Base-by-base conservation (phyloP, 1,140 invertebrate species). In the Belonocnema kinseyi region DNA sequence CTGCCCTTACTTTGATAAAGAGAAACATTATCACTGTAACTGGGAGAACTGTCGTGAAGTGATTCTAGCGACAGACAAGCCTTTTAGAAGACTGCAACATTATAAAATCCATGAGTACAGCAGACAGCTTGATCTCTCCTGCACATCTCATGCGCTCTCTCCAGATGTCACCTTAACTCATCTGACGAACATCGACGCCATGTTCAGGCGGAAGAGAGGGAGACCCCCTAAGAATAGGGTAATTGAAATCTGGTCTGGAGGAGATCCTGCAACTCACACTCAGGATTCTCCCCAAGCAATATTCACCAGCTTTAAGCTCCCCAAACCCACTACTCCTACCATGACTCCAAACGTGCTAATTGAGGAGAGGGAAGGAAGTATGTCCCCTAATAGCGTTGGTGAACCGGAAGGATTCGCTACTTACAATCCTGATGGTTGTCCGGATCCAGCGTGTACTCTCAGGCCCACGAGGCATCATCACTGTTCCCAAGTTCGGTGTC, bases 261-360 rank as follows among this genome's bases (percentile, higher is more conserved):
- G 93, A 87, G 82, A 92, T 75, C 86, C 93, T 76, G 82, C 92
- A 76, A 87, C 88, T 87, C 87, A 93, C 82, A 93, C 93, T 72
- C 92, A 93, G 78, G 94, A 94, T 74, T 95, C 95, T 50, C 96
- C 96, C 10, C 96, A 98, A 90, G 97, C 97, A 10, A 97, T 98
- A 81, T 98, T 98, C 88, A 97, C 97, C 33, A 97, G 96, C 82
- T 98, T 98, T 87, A 98, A 98, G 88, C 92, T 98, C 75, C 97
- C 97, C 19, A 97, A 97, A 91, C 93, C 93, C 80, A 81, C 82
- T 0, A 73, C 80, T 10, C 73, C 75, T 11, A 81, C 50, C 21
- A 66, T 61, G 13, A 77, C 77, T 12, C 56, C 79, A 14, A 82
- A 76, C 54, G 21, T 56, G 2, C 74, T n/a, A 12, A 21, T 75